phyloP scores from a whole-genome alignment of 2,113 vertebrate species.

The Neomonachus schauinslandi region DNA sequence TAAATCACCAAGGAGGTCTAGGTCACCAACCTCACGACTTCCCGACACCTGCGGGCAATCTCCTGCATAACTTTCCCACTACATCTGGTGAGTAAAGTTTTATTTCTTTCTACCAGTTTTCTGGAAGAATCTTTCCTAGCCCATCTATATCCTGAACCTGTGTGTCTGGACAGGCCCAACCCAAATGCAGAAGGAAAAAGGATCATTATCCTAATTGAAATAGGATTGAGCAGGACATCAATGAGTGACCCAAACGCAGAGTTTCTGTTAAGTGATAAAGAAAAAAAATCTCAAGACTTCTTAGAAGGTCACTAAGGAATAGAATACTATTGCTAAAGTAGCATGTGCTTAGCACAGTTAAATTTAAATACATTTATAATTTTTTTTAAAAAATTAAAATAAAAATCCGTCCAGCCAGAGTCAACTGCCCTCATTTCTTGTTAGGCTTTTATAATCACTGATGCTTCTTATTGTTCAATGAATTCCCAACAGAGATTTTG shows the following conservation, averaged over 20 bases:
- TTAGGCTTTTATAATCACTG: neutral
- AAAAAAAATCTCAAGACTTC: conserved; percentile 30
- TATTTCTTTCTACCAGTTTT: conserved; percentile 22
- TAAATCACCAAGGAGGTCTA: neutral
- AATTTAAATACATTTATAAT: neutral
- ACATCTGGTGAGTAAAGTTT: neutral
- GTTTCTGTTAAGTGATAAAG: neutral
- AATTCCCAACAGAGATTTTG: neutral
- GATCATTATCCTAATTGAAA: neutral
- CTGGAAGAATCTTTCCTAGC: neutral
- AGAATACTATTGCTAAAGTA: conserved; percentile 9
- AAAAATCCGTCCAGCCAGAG: neutral
- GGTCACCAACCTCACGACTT: neutral
- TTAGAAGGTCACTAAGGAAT: neutral
- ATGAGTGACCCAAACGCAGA: neutral
- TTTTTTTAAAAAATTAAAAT: neutral
- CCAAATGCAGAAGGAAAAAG: neutral
- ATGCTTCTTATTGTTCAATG: neutral
- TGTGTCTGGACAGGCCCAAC: neutral
- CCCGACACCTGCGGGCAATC: neutral
- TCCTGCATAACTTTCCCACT: neutral
- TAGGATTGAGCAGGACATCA: neutral
- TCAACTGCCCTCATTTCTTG: neutral
- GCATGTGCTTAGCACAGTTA: neutral
- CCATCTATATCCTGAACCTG: neutral